phyloP scores from a whole-genome alignment of 2,113 vertebrate species.

The Catagonus wagneri region DNA sequence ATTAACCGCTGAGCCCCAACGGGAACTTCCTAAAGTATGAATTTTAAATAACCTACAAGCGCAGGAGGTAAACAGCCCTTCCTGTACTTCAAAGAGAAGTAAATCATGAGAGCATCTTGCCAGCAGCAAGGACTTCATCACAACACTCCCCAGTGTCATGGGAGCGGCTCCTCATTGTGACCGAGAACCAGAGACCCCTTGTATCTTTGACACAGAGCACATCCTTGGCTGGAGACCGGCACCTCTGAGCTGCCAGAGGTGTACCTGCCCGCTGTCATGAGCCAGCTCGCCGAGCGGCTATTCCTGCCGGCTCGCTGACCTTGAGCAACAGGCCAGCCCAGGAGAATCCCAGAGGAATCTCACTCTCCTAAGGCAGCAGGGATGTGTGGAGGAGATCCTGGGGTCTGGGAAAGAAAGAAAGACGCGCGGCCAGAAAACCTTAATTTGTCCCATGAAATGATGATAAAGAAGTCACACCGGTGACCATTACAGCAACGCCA shows the following conservation, averaged over 20 bases:
- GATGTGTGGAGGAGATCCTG: neutral
- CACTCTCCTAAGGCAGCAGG: neutral
- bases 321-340: neutral
- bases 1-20: no score
- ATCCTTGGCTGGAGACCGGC: constrained; percentile 59
- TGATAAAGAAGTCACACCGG: neutral
- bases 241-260: constrained; percentile 55
- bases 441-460: neutral
- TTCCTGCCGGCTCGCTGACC: neutral
- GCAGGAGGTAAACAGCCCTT: neutral
- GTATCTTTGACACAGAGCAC: constrained; percentile 39
- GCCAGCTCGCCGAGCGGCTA: neutral
- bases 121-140: neutral
- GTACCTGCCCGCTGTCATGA: neutral
- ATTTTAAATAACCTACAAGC: neutral
- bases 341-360: neutral
- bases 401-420: neutral
- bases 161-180: constrained; percentile 27
- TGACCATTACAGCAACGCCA: neutral
- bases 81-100: neutral
- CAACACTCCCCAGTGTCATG: neutral
- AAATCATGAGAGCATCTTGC: neutral
- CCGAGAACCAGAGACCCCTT: constrained; percentile 18
- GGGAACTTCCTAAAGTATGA: neutral
- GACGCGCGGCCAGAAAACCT: neutral